A percentile compares a stretch with the other conserved stretches of the same genome.
phyloP scores from a whole-genome alignment of 1,140 invertebrate genomes.

The Zaprionus davidi region DNA sequence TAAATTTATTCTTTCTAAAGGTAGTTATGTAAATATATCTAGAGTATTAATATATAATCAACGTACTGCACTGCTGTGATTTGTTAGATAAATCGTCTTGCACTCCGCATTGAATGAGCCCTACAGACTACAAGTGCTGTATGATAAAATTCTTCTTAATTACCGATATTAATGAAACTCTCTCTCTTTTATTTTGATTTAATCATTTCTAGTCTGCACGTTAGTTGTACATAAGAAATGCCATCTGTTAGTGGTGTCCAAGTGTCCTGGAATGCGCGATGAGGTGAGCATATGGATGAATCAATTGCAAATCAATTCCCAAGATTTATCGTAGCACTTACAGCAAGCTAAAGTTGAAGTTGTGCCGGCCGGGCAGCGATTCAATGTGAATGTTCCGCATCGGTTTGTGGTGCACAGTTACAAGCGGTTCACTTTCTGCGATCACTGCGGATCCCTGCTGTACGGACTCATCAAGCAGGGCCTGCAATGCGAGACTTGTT shows the following conservation, averaged over 20 bases:
- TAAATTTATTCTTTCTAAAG: conserved; percentile 33
- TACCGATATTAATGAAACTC: conserved; percentile 31
- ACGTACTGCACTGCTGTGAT: conserved; percentile 35
- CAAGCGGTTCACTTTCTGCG: conserved; percentile 99
- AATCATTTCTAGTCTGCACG: conserved; percentile 93
- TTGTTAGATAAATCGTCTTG: conserved; percentile 24
- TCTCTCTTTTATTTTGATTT: conserved; percentile 39
- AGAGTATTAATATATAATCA: conserved; percentile 18
- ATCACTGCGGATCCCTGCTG: conserved; percentile 96
- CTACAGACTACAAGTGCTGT: conserved; percentile 9
- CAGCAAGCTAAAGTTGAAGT: conserved; percentile 83
- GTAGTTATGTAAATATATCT: conserved; percentile 43
- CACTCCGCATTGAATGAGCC: conserved; percentile 18
- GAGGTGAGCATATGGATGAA: conserved; percentile 86
- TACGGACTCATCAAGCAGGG: conserved; percentile 99
- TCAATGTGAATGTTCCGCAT: conserved; percentile 99
- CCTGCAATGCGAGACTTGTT: conserved; percentile 98
- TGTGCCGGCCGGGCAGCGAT: conserved; percentile 89
- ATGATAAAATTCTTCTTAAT: background rate
- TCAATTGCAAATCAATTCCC: background rate
- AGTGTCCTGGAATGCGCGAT: conserved; percentile 97
- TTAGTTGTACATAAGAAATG: conserved; percentile 99
- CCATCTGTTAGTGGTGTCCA: conserved; percentile 96
- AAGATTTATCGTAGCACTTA: conserved; percentile 6
- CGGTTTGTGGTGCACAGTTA: conserved; percentile 96